Evolutionary conservation across 1,140 invertebrate species (phyloP), one percentile per base, ranked within the genome.

Genomic region (Armadillidium nasatum): DNA sequence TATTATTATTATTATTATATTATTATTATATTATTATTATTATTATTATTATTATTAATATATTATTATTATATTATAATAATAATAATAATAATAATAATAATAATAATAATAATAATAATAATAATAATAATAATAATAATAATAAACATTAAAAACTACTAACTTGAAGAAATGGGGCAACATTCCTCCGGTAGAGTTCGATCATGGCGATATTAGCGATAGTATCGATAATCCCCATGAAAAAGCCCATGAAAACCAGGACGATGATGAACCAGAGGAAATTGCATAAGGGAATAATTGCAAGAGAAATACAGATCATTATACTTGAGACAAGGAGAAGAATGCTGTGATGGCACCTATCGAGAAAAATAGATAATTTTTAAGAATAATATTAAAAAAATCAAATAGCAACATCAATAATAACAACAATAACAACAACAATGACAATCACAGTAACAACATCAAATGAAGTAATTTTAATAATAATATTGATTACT

Each of bases 221-320:
- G 6, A 88, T 83, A 45, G 86, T 87, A 81, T 88, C 87, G 10
- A 88, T 85, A 74, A 84, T 85, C 0, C 87, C 87, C 87, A 88
- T 88, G 80, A 86, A 87, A 81, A 86, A 85, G 0, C 87, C 87
- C 86, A 88, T 87, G 44, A 87, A 72, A 76, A 85, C 85, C 22
- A 88, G 82, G n/a, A 86, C 84, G 7, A 85, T 73, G 7, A 85
- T 83, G 19, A 88, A 81, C 6, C 82, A 80, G 7, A 87, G 81
- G 13, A 76, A 66, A 11, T 79, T 76, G 75, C 86, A 87, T 54
- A 85, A 84, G 0, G 87, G 86, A 69, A 87, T 85, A 15, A 87
- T 69, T 19, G 85, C 84, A 83, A 87, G 84, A 44, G 85, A 84
- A 4, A 87, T 68, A 0, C 86, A 84, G 72, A 87, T 81, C 74